phyloP scores from a whole-genome alignment of 2,797 vertebrate species.

The Lacerta agilis region DNA sequence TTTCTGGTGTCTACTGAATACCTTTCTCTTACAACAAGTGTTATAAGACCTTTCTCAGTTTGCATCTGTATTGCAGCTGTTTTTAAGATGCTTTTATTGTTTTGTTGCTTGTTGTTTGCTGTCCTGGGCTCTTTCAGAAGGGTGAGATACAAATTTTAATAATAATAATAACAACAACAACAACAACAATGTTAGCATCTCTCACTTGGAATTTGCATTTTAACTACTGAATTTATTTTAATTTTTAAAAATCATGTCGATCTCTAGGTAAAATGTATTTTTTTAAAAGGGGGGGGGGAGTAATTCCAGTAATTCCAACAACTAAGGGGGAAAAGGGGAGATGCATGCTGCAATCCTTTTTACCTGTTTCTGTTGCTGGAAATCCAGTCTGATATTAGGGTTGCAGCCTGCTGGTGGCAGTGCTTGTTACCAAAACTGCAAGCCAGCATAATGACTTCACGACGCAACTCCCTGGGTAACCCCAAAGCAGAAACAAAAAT shows the following conservation, averaged over 20 bases:
- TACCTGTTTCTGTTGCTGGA: slow-evolving; percentile 98
- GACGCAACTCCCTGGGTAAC: slow-evolving; percentile 86
- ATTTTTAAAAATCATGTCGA: too few relatives aligned
- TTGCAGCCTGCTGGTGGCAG: slow-evolving; percentile 94
- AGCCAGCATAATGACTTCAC: slow-evolving; percentile 95
- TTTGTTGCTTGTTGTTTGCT: too few relatives aligned
- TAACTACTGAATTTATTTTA: background rate
- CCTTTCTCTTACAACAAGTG: too few relatives aligned
- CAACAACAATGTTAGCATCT: too few relatives aligned
- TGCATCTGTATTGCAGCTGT: too few relatives aligned
- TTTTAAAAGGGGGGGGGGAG: background rate
- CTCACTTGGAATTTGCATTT: background rate
- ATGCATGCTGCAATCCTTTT: background rate
- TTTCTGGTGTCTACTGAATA: too few relatives aligned
- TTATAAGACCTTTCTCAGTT: too few relatives aligned
- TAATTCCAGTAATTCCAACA: background rate
- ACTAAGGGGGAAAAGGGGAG: background rate
- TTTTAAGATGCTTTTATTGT: too few relatives aligned
- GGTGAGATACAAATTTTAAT: too few relatives aligned
- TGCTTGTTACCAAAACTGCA: slow-evolving; percentile 97
- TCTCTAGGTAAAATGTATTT: background rate
- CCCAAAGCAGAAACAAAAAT: slow-evolving; percentile 37
- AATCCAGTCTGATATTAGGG: slow-evolving; percentile 97
- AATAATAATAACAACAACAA: too few relatives aligned
- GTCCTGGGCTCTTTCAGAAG: too few relatives aligned